Base-by-base conservation (phyloP, 2,888 invertebrate species). In the Pocota personata region DNA sequence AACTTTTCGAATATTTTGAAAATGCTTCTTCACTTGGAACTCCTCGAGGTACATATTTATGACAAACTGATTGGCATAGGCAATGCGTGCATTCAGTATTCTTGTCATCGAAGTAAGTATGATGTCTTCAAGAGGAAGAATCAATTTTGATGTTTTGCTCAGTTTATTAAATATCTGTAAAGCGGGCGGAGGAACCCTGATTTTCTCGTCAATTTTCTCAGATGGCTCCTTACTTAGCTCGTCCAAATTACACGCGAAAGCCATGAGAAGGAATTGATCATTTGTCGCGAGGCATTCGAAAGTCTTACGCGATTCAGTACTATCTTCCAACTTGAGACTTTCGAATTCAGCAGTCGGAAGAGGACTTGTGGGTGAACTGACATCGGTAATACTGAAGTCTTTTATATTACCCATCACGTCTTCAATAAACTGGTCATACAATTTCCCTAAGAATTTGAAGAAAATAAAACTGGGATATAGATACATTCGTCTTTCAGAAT, bases 1-100 rank as follows among this genome's bases (percentile, higher is more conserved):
- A 16, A 94, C 92, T 40, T 92, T 92, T 32, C 94, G 92, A 89
- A 94, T 92, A 62, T 93, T 91, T 43, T 91, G 91, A 40, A 94
- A 89, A 88, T 94, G 93, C 6, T 90, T 90, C 43, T 92, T 91
- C 5, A 94, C 88, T 80, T 91, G 90, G 87, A 93, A 93, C 60
- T 94, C 93, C 3, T 92, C 89, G 4, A 91, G 90, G 88, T 93
- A 92, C 82, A 94, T 92, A 32, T 92, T 90, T 89, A 93, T 93
- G 0, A 94, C 93, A 87, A 93, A 91, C 82, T 90, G 91, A 82
- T 93, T 93, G 0, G 93, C 93, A 60, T 92, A 91, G 1, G 89
- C 88, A 48, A 90, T 90, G 5, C 92, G 90, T n/a, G 90, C 88
- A 57, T 91, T 91, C n/a, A 94, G 89, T 75, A 94, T 92, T 64